Base-by-base conservation (phyloP, 2,888 invertebrate genomes). In the Malthinus flaveolus region DNA sequence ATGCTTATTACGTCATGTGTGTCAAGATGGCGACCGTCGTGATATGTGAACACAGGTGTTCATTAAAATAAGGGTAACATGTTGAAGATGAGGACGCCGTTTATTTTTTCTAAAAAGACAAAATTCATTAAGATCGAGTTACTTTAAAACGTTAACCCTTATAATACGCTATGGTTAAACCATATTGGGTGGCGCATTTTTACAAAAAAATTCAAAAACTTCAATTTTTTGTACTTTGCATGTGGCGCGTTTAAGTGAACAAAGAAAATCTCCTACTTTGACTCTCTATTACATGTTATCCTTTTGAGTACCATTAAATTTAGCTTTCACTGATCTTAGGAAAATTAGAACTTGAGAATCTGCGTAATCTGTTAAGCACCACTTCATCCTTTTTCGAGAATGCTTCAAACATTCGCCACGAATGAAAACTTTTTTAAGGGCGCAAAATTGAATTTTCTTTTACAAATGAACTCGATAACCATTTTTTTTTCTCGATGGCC, bases 271-370 rank as follows among this genome's bases (percentile, higher is more conserved):
- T 23, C 23, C 5, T 7, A 42, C 12, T 39, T 39, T 39, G 12
- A 12, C 39, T 39, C 15, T 55, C 48, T 44, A 56, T 55, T 59
- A 55, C 54, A 54, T 59, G 54, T 59, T 59, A 59, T 55, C 55
- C 55, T 59, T 59, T 51, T 39, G 42, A 59, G 59, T 15, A 49
- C 55, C 55, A 55, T 59, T 56, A 46, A 48, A 35, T 37, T 13
- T 51, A 55, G 64, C 54, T 45, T 52, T 50, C 62, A 49, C 55
- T 54, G 54, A 61, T 63, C 62, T 63, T 63, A 55, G 61, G 59
- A 56, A 65, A 65, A 65, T 65, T 65, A 62, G 61, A 63, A 57
- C 62, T 56, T 59, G 63, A 56, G 61, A 61, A 62, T 56, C 59
- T 61, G 56, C 56, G 64, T 61, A 63, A 65, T 65, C 64, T 61